Evolutionary conservation across 2,113 vertebrate genomes (phyloP).

Genomic region (Zapus hudsonius): DNA sequence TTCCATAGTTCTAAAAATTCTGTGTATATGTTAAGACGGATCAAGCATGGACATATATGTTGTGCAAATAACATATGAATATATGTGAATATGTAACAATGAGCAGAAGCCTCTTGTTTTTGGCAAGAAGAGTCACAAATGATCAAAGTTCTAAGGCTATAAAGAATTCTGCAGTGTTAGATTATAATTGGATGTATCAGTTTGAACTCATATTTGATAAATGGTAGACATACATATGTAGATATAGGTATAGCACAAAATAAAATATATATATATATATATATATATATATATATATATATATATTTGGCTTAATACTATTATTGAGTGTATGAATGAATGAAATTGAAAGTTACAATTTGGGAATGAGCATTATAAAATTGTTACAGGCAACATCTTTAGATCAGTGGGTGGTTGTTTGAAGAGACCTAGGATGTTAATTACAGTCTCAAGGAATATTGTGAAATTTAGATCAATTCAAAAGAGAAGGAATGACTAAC

Average conservation of each 20-base stretch:
- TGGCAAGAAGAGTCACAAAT: not conserved
- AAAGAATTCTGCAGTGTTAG: not conserved
- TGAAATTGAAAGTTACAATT: not conserved
- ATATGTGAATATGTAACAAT: not conserved
- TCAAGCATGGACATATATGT: not conserved
- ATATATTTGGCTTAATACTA: not conserved
- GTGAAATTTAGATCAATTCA: not conserved
- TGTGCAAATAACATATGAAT: not conserved
- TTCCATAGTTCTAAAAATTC: conserved; percentile 5
- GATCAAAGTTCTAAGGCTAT: not conserved
- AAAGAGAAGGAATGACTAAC: not conserved
- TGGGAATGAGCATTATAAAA: not conserved
- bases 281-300: not conserved
- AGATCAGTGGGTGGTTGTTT: not conserved
- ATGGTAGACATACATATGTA: not conserved
- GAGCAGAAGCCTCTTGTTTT: not conserved
- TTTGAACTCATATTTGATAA: not conserved
- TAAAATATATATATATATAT: not conserved
- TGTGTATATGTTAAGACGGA: not conserved
- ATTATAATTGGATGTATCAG: not conserved
- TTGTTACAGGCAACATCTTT: not conserved
- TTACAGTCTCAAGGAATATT: not conserved
- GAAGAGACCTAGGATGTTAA: not conserved
- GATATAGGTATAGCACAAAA: too few relatives aligned
- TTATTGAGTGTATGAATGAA: not conserved